Base-by-base conservation (phyloP, 2,797 vertebrate species). In the Trachurus trachurus region DNA sequence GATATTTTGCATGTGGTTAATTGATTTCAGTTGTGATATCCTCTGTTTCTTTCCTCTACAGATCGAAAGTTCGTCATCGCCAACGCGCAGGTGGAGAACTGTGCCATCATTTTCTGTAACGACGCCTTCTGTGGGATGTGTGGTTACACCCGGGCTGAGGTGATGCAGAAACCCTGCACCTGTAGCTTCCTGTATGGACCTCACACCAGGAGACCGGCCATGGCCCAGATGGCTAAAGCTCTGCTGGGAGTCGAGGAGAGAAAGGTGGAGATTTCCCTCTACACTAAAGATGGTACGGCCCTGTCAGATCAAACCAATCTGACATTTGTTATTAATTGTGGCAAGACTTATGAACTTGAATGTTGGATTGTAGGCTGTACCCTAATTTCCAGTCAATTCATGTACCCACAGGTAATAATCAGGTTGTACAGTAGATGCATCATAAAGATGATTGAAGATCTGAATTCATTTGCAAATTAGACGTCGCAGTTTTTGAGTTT, bases 31-130 rank as follows among this genome's bases (percentile, higher is more conserved):
- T 49, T 49, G 47, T 50, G 9, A 49, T 5, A 10, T 37, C 15
- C 9, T 16, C 13, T 4, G 6, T 7, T 15, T 13, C 15, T 52
- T 63, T 37, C 22, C 22, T 61, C 26, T 31, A 19, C 64, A 97
- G 97, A 96, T 89, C 96, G 96, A 49, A 97, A 96, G 91, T 98
- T 98, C 87, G 94, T 98, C 92, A 98, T 98, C 9, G 97, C 96
- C 81, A 97, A 97, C 31, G 96, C 97, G 0, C 96, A 95, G 0
- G 97, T 97, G 87, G 95, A 97, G 88, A 97, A 97, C 94, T 98
- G 97, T 6, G 97, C 97, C 6, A 97, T 98, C 87, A 98, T 98
- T 85, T 98, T 97, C 94, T 97, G 97, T 84, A 98, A 97, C 72
- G 96, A 98, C 80, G 96, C 95, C 52, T 98, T 98, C 93, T 98